Conservation (phyloP, 2,797 vertebrate species). For the Squalus acanthias region DNA sequence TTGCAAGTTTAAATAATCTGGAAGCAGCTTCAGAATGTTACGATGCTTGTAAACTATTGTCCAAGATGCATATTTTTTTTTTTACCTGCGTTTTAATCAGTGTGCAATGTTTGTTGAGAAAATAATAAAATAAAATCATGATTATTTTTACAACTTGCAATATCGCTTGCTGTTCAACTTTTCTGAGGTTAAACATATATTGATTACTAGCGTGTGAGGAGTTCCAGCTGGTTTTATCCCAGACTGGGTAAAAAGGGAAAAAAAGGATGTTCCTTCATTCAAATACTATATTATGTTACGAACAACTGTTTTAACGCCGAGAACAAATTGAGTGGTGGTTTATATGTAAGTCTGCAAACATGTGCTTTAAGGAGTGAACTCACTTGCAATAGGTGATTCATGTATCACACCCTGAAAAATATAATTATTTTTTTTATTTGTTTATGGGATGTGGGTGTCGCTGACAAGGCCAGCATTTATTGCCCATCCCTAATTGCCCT, state of each 20-base stretch:
- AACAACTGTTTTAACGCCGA: no score
- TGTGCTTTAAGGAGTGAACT: no score
- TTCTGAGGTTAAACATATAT: not conserved
- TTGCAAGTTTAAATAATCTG: not conserved
- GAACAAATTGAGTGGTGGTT: not conserved
- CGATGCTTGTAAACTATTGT: not conserved
- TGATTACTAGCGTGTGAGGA: not conserved
- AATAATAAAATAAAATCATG: conserved; percentile 19
- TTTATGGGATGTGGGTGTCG: no score
- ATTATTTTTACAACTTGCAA: conserved; percentile 21
- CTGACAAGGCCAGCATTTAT: no score
- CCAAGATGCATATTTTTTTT: not conserved
- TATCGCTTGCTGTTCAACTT: not conserved
- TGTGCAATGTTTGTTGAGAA: not conserved
- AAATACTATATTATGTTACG: not conserved
- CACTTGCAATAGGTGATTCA: not conserved
- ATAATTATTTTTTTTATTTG: no score
- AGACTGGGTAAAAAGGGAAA: not conserved
- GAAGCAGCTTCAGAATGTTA: not conserved
- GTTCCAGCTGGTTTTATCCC: not conserved
- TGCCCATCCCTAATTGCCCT: no score
- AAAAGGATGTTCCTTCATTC: not conserved
- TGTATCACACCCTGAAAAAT: not conserved
- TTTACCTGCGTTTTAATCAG: not conserved
- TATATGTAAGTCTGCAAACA: not conserved